Base-by-base conservation (phyloP, 2,113 vertebrate species). In the Ursus arctos region DNA sequence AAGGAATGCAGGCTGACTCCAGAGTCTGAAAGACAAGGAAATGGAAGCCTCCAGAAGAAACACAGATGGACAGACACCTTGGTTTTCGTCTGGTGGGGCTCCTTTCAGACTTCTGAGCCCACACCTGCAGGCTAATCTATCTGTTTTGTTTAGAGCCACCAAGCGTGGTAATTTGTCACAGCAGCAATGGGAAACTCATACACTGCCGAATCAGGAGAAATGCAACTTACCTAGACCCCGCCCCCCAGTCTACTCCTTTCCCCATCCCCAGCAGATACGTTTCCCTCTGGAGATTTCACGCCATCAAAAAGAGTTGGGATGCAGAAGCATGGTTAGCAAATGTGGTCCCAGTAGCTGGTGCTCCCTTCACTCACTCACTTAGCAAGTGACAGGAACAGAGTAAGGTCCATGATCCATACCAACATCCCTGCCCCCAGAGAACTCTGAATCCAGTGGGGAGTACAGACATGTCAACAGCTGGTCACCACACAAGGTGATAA, bases 401-500 rank as follows among this genome's bases (percentile, higher is more conserved):
- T 10, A 24, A 63, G 71, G 22, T 36, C 36, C 4, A 36, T 36
- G 65, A 33, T 22, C 55, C 14, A 9, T 18, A 69, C 13, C 10
- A 36, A 53, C 0, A 49, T 7, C 14, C 57, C 59, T 53, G 1
- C 28, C 63, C 36, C 81, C 61, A 21, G 19, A 8, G 2, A 88
- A 19, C 24, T 13, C 43, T 57, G 51, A 69, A 49, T 33, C 43
- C 36, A 4, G 26, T 19, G 1, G 0, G 33, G n/a, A 71, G 88
- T 6, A 33, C 0, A 55, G 14, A 33, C 3, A 1, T 2, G 22
- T 59, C 24, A 19, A 3, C n/a, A 61, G 40, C 36, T 1, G 22
- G 33, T 24, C 12, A 7, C 28, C 81, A 69, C 71, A 71, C 21
- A 18, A 28, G 13, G 11, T 18, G 65, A 26, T 9, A 40, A n/a